Base-by-base conservation (phyloP, 2,797 vertebrate genomes). In the Acanthornis magna region DNA sequence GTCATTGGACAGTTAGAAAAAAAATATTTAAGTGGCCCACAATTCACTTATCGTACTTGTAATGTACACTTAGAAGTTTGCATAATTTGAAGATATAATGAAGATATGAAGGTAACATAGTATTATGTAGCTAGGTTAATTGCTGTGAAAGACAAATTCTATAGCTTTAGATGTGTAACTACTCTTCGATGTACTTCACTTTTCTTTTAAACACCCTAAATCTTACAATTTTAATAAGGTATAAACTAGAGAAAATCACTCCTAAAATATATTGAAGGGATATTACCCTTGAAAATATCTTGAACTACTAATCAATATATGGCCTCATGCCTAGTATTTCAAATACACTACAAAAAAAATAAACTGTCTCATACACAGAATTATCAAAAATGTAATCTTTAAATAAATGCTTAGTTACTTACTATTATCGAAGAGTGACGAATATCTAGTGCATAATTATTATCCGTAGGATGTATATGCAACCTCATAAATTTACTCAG, bases 401-500 rank as follows among this genome's bases (percentile, higher is more conserved):
- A 88, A 85, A 91, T 22, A 79, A 91, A 7, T 36, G 45, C 60
- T 60, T 66, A 73, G 21, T 76, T 66, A 97, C 98, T 97, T 96
- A 99, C 99, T 97, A 97, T 98, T 96, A 99, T 98, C 5, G 99
- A 98, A 80, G 98, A 97, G 97, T 99, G 98, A 55, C 98, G 98
- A 85, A 99, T 99, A 97, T 99, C 99, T 93, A 99, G 97, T 0
- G 98, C 98, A 30, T 98, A 99, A 91, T 84, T 98, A 85, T 98
- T 97, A 67, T 98, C 98, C 86, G 96, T 95, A 50, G 95, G 82
- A 54, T 96, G 98, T 81, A 98, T 76, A 53, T 98, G 98, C 90
- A 99, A 95, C 71, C 97, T 98, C 93, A 99, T 97, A 95, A 99
- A 97, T 93, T 98, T 98, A 81, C 94, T 97, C 86, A 98, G 97